Conservation (phyloP, 2,888 invertebrate species). For the Agrenia bidenticulata region DNA sequence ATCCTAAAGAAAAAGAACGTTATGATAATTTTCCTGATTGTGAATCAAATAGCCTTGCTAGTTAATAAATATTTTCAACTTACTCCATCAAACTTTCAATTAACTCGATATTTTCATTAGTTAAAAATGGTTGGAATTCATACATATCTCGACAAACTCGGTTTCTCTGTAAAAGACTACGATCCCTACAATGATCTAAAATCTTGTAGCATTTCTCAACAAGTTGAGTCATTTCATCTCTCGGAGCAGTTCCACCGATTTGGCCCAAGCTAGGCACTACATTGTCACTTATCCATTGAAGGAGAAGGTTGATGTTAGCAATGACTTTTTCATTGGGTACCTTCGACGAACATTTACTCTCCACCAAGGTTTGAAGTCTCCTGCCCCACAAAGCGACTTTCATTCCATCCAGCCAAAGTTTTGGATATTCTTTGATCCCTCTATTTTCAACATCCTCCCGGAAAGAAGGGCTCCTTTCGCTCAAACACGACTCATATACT, state of each 20-base stretch:
- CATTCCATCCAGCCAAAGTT: conserved; percentile 45
- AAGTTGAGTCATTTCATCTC: conserved; percentile 23
- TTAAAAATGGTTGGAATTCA: conserved; percentile 37
- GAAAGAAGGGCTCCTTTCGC: neutral
- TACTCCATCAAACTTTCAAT: conserved; percentile 4
- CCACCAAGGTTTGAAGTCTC: conserved; percentile 34
- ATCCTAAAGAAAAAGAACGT: too few relatives aligned
- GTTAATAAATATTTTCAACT: too few relatives aligned
- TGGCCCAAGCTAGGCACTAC: conserved; percentile 33
- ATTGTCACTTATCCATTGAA: conserved; percentile 48
- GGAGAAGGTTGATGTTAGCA: conserved; percentile 42
- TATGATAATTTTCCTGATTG: too few relatives aligned
- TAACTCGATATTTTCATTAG: neutral
- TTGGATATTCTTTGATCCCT: conserved; percentile 20
- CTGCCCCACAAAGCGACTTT: conserved; percentile 40
- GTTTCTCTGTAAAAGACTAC: conserved; percentile 35
- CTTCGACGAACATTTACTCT: conserved; percentile 31
- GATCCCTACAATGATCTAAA: conserved; percentile 37
- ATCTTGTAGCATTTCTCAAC: conserved; percentile 36
- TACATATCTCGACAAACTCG: conserved; percentile 35
- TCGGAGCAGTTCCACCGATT: conserved; percentile 23
- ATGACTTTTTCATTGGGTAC: conserved; percentile 46
- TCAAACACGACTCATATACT: conserved; percentile 1
- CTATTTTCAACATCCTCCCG: neutral
- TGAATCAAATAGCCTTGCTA: too few relatives aligned